Evolutionary conservation across 2,113 vertebrate species (phyloP).

Genomic region (Trachemys scripta): DNA sequence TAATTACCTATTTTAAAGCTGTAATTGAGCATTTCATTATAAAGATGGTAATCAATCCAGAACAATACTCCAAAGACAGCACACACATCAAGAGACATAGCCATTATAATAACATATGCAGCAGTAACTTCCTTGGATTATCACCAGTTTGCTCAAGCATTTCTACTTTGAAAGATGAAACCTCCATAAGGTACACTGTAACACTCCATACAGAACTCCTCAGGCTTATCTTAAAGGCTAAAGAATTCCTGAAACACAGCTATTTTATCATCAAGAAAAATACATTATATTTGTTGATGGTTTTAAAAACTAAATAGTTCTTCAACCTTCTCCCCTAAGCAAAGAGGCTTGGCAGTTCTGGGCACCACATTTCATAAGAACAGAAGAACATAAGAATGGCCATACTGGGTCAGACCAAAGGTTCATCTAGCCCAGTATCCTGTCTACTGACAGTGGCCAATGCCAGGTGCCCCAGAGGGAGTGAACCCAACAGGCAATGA

Average conservation of each 20-base stretch:
- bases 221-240: constrained; percentile 1
- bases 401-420: too few species aligned
- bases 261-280: background rate
- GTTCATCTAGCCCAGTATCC: too few species aligned
- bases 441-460: too few species aligned
- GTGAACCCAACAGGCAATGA: too few species aligned
- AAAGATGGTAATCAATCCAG: constrained; percentile 53
- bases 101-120: constrained; percentile 18
- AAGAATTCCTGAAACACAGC: background rate
- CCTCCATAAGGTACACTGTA: background rate
- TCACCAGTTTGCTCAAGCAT: constrained; percentile 44
- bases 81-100: constrained; percentile 17
- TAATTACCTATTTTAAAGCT: constrained; percentile 73
- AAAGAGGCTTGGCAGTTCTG: background rate
- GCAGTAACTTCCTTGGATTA: constrained; percentile 34
- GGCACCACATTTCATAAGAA: too few species aligned
- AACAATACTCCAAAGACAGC: constrained; percentile 63
- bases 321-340: background rate
- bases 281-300: background rate
- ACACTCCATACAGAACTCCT: background rate
- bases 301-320: background rate
- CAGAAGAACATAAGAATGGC: too few species aligned
- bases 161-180: constrained; percentile 47
- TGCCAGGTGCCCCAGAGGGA: too few species aligned
- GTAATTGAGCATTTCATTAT: constrained; percentile 69